These are phyloP conservation scores for Lepidurus apus DNA, from an alignment of 1,140 invertebrate genomes.

Conservation along the genomic window DNA sequence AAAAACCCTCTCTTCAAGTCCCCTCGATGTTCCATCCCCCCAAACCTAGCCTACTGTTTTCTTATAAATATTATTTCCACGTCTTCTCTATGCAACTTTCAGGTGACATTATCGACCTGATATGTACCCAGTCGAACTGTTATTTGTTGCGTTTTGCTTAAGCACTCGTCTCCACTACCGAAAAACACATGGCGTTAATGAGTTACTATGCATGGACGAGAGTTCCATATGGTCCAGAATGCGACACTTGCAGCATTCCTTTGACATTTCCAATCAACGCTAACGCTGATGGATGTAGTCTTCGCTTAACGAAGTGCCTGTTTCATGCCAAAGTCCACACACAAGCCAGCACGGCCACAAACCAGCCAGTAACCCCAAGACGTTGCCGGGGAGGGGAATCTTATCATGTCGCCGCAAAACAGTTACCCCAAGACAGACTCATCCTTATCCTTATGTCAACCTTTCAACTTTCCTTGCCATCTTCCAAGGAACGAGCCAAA, in stretches of 20 bases:
- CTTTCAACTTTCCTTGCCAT: background rate
- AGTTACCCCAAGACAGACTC: background rate
- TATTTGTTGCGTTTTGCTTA: too few relatives aligned
- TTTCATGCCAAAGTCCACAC: background rate
- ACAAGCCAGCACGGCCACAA: too few relatives aligned
- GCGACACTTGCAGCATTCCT: conserved; percentile 8
- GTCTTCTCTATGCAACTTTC: too few relatives aligned
- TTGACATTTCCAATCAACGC: conserved; percentile 21
- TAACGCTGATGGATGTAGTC: background rate
- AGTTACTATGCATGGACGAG: background rate
- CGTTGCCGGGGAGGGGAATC: background rate
- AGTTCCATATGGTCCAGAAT: background rate
- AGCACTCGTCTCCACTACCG: too few relatives aligned
- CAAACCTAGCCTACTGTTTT: too few relatives aligned
- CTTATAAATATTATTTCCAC: too few relatives aligned
- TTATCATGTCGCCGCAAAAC: background rate
- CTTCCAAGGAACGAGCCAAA: background rate
- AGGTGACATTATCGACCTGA: too few relatives aligned
- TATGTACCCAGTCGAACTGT: too few relatives aligned
- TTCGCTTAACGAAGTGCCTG: conserved; percentile 5
- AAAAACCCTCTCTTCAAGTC: too few relatives aligned
- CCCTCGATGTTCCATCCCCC: too few relatives aligned
- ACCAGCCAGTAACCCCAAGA: background rate
- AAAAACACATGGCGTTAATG: too few relatives aligned
- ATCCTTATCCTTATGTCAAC: conserved; percentile 4